Conservation (phyloP, 2,888 invertebrate species). For the Brachyptera risi region DNA sequence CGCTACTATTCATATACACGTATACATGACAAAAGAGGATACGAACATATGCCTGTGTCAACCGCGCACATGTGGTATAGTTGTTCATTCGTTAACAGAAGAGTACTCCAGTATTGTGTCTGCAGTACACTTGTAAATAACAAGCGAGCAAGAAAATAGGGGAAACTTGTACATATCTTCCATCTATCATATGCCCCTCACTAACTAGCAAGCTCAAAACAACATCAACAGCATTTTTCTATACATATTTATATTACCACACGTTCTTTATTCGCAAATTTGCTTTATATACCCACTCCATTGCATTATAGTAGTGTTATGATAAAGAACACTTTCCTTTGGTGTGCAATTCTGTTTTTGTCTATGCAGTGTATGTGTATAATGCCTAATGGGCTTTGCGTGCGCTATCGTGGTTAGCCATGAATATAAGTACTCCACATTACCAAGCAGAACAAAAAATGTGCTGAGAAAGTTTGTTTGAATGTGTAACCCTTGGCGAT, state of each 20-base stretch:
- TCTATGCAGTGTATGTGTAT: background rate
- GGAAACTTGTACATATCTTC: too few species aligned
- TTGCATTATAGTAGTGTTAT: background rate
- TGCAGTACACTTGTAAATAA: too few species aligned
- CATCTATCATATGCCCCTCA: too few species aligned
- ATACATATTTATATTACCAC: background rate
- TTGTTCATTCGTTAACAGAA: too few species aligned
- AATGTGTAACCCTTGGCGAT: background rate
- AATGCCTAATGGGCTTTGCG: conserved; percentile 8
- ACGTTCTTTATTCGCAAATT: too few species aligned
- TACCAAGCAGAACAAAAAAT: background rate
- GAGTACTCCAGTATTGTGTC: too few species aligned
- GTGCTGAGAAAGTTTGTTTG: background rate
- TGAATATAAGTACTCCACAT: conserved; percentile 3
- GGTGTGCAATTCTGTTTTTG: background rate
- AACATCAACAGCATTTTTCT: background rate
- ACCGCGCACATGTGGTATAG: too few species aligned
- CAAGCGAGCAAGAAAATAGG: too few species aligned
- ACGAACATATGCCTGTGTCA: too few species aligned
- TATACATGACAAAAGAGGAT: too few species aligned
- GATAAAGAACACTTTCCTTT: background rate
- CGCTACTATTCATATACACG: too few species aligned
- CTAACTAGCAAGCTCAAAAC: too few species aligned
- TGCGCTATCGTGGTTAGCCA: conserved; percentile 8
- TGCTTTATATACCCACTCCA: conserved; percentile 1